Base-by-base conservation (phyloP, 2,797 vertebrate species). In the Bradypus variegatus region DNA sequence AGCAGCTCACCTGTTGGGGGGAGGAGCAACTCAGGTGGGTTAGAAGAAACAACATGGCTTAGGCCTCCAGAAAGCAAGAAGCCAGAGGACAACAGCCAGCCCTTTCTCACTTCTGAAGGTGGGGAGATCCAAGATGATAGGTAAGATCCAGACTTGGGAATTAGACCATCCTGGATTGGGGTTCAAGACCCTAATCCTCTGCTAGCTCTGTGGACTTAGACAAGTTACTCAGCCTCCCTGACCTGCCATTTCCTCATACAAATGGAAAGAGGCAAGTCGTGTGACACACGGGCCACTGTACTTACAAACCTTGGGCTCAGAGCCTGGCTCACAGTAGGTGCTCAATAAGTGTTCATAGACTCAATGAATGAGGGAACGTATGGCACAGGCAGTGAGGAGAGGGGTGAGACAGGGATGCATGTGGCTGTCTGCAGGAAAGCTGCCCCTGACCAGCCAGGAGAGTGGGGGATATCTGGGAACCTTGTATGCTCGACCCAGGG, bases 401-500 rank as follows among this genome's bases (percentile, higher is more conserved):
- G 6, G 12, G 11, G 3, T 4, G 18, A 19, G 50, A 14, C 50
- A 14, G 6, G 19, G 19, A 31, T 0, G 1, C n/a, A 1, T 1
- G 31, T 15, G 13, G 13, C 79, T 75, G 1, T 53, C 91, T 69
- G 45, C 48, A 29, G 55, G 38, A 82, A 48, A 69, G 64, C 36
- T 41, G 41, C 21, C 60, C 38, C 72, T 64, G 4, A 2, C 18
- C 72, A 36, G 41, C 69, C 8, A 7, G 9, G 65, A 33, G 70
- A 45, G 12, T 1, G 0, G 64, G 9, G 41, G 18, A 2, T 33
- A 50, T 29, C 19, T 23, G 53, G 6, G 19, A 33, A 15, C 64
- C 45, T 55, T 69, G 70, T 5, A 21, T 7, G n/a, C n/a, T 48
- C 38, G 29, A 8, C 45, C n/a, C 29, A 31, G 41, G 38, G 53